phyloP scores from a whole-genome alignment of 2,113 vertebrate species.

The Micromys minutus region DNA sequence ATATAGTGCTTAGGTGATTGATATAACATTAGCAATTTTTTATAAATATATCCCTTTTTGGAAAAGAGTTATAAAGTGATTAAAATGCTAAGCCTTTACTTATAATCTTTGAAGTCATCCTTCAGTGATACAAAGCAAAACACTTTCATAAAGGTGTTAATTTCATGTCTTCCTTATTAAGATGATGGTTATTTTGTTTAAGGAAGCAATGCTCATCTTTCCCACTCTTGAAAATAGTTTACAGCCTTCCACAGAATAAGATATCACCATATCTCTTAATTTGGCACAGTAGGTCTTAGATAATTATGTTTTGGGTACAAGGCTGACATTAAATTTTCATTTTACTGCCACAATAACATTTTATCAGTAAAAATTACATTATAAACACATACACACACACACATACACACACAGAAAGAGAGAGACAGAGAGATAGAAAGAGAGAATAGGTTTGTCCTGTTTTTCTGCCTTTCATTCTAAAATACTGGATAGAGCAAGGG shows the following conservation, averaged over 20 bases:
- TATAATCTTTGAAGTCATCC: not conserved
- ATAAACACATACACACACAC: not conserved
- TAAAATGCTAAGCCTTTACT: not conserved
- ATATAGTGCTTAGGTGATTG: not conserved
- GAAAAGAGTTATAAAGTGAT: not conserved
- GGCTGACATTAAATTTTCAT: too few species aligned
- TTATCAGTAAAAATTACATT: constrained; percentile 21
- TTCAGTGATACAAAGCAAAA: not conserved
- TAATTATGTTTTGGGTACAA: not conserved
- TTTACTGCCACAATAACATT: too few species aligned
- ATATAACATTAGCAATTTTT: not conserved
- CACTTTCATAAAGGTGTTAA: not conserved
- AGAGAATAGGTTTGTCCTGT: not conserved
- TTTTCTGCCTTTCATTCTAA: not conserved
- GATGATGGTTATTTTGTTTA: not conserved
- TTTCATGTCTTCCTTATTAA: not conserved
- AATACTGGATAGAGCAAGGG: not conserved
- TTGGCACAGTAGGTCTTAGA: not conserved
- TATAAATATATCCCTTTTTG: not conserved
- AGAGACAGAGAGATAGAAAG: not conserved
- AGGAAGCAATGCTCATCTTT: not conserved
- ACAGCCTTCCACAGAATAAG: not conserved
- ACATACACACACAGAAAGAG: not conserved
- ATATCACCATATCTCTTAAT: not conserved
- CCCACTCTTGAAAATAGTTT: not conserved